Base-by-base conservation (phyloP, 2,797 vertebrate species). In the Aviceda leuphotes region DNA sequence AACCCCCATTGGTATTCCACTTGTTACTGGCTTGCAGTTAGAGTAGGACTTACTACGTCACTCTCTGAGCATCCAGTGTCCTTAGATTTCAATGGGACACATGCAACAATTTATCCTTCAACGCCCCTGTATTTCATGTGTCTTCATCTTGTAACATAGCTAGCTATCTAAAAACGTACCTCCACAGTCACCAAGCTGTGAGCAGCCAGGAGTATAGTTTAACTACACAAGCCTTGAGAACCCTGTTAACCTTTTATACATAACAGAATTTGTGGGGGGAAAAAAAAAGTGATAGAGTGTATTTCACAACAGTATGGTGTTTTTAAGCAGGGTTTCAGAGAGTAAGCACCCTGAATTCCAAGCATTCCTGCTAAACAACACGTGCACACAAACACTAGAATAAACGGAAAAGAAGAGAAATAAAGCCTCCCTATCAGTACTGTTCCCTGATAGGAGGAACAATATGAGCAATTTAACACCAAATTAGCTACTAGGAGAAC, bases 401-500 rank as follows among this genome's bases (percentile, higher is more conserved):
- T 44, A 87, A 82, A 73, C 13, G 3, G 30, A 63, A 89, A 85
- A 83, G 20, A 55, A 52, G 24, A 88, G 12, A 93, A 91, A 85
- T 43, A 85, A 67, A 86, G 17, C 11, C 15, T 68, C 35, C 7
- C 37, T 83, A n/a, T 79, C 41, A 41, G 31, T 55, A 79, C 25
- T 83, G 47, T 49, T 87, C 18, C 37, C 11, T 52, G 25, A 77
- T 12, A 83, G 6, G 9, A 79, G 50, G 67, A 94, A 77, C 35
- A 83, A 63, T 61, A 61, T 44, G 15, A 87, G 30, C 15, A 94
- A 78, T 89, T 89, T 50, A 92, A 85, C 52, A 80, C 18, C 59
- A 83, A 91, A 91, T 89, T 87, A 94, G 22, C 79, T 89, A 52
- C 20, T 46, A 41, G 28, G 44, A 88, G 16, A 88, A 88, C 37